Conservation (phyloP, 2,113 vertebrate species). For the human region GRCh38 chrX:126177001-126177500, state of each 20-base stretch:
- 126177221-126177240: neutral
- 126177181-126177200: neutral
- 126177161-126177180: neutral
- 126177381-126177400: neutral
- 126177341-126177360: neutral
- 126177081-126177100: neutral
- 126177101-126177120: neutral
- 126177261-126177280: neutral
- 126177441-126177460: neutral
- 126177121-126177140: neutral
- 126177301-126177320: neutral
- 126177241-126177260: neutral
- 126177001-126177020: neutral
- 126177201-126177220: neutral
- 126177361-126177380: neutral
- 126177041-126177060: neutral
- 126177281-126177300: neutral
- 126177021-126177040: neutral
- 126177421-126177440: neutral
- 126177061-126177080: neutral
- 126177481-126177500: neutral
- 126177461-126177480: neutral
- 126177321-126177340: neutral
- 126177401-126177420: neutral
- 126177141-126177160: neutral